Evolutionary conservation across 2,888 invertebrate genomes (phyloP).

Genomic region (Opisthograptis luteolata): DNA sequence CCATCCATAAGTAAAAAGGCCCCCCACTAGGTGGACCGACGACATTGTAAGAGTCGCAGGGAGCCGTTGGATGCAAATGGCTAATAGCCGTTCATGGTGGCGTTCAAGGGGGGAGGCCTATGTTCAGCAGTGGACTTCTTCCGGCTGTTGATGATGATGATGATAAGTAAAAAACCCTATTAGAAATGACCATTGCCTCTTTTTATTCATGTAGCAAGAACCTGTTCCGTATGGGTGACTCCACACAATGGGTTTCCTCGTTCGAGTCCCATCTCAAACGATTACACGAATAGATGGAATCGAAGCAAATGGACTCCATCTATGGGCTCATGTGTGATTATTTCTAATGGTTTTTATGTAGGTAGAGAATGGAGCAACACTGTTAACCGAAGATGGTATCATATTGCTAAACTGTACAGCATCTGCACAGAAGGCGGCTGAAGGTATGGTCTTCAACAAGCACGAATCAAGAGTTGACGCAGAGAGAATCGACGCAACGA

Average conservation of each 20-base stretch:
- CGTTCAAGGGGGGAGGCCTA: too few species aligned
- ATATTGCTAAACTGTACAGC: not conserved
- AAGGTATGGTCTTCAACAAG: too few species aligned
- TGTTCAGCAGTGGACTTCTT: too few species aligned
- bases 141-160: too few species aligned
- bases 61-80: too few species aligned
- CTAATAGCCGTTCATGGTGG: too few species aligned
- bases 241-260: slow-evolving; percentile 49
- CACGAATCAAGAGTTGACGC: too few species aligned
- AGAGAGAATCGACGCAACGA: too few species aligned
- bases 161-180: not conserved
- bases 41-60: too few species aligned
- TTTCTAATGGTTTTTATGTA: slow-evolving; percentile 4
- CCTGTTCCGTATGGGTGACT: slow-evolving; percentile 51
- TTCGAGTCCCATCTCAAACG: slow-evolving; percentile 37
- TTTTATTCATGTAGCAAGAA: slow-evolving; percentile 18
- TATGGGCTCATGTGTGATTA: slow-evolving; percentile 3
- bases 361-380: not conserved
- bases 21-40: too few species aligned
- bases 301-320: slow-evolving; percentile 22
- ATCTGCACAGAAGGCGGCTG: too few species aligned
- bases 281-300: slow-evolving; percentile 34
- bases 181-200: not conserved
- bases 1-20: too few species aligned
- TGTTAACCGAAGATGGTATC: not conserved